Evolutionary conservation across 2,888 invertebrate genomes (phyloP).

Genomic region (Pomacea canaliculata): DNA sequence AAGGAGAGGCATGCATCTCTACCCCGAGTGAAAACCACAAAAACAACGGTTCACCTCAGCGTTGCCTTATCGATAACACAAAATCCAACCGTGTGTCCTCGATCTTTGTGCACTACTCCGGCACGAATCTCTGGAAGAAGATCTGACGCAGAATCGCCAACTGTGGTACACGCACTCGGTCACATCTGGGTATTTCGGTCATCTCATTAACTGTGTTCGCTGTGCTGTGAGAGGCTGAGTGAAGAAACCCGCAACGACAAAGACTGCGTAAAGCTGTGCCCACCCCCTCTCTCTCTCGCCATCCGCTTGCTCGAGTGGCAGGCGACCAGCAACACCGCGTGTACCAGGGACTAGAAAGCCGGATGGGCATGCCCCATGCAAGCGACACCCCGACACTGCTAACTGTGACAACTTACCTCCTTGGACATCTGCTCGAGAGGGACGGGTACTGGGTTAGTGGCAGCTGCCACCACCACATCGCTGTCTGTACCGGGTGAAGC

Average conservation of each 20-base stretch:
- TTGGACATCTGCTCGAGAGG: conserved; percentile 43
- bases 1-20: conserved; percentile 27
- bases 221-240: conserved; percentile 21
- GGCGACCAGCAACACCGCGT: conserved; percentile 19
- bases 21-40: conserved; percentile 25
- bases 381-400: conserved; percentile 25
- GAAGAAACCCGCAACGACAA: conserved; percentile 26
- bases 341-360: conserved; percentile 25
- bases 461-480: conserved; percentile 37
- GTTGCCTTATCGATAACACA: conserved; percentile 21
- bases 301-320: conserved; percentile 25
- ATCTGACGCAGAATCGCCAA: conserved; percentile 10
- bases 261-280: conserved; percentile 23
- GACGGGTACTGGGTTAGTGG: conserved; percentile 45
- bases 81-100: conserved; percentile 14
- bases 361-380: conserved; percentile 24
- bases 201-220: conserved; percentile 25
- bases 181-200: conserved; percentile 35
- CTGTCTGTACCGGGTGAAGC: conserved; percentile 48
- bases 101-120: background rate
- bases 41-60: conserved; percentile 16
- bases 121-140: background rate
- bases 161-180: conserved; percentile 20
- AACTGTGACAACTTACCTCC: conserved; percentile 41
- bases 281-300: conserved; percentile 22